These are phyloP conservation scores for Drosophila sproati DNA, from an alignment of 1,140 invertebrate species.

Conservation along the genomic window DNA sequence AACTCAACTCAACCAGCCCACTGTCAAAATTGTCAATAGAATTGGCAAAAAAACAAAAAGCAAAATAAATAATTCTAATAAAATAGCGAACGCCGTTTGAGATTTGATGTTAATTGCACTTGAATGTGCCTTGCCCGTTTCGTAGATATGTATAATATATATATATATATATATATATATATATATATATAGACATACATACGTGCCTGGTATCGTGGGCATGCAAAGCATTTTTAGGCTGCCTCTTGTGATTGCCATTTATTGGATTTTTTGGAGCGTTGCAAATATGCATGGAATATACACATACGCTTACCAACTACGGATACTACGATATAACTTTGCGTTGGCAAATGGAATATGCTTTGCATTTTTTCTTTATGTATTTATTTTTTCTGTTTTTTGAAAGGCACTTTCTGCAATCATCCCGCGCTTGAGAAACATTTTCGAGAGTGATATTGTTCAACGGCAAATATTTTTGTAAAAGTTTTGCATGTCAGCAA, in stretches of 20 bases:
- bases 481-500: neutral
- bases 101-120: constrained; percentile 64
- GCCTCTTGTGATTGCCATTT: constrained; percentile 73
- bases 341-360: constrained; percentile 53
- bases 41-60: neutral
- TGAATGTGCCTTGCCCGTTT: constrained; percentile 39
- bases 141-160: neutral
- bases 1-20: neutral
- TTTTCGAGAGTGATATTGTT: constrained; percentile 4
- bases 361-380: constrained; percentile 18
- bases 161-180: constrained; percentile 14
- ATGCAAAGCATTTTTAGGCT: constrained; percentile 60
- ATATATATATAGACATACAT: constrained; percentile 30
- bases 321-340: constrained; percentile 23
- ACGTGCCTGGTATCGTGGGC: constrained; percentile 41
- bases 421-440: constrained; percentile 20
- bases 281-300: constrained; percentile 74
- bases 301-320: constrained; percentile 33
- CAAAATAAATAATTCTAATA: neutral
- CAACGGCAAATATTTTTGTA: neutral
- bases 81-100: constrained; percentile 25
- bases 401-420: constrained; percentile 30
- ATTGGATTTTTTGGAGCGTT: constrained; percentile 79
- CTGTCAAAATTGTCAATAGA: constrained; percentile 35
- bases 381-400: neutral